phyloP scores from a whole-genome alignment of 2,797 vertebrate species.

The Acanthurus tractus region DNA sequence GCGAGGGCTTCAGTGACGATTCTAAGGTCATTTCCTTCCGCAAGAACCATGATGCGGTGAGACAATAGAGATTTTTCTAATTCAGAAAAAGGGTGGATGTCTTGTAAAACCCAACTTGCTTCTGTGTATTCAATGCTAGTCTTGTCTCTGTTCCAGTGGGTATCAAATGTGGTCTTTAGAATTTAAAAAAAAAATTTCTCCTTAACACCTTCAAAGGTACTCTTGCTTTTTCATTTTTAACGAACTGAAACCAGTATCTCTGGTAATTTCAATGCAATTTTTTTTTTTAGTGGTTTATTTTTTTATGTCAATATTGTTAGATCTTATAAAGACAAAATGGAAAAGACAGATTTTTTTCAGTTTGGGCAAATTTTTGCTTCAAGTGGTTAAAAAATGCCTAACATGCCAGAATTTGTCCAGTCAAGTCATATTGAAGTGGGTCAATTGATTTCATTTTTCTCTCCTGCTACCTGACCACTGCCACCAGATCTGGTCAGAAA shows the following conservation, averaged over 20 bases:
- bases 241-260: neutral
- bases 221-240: neutral
- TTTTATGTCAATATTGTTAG: neutral
- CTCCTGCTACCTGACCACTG: neutral
- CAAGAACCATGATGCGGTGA: constrained; percentile 94
- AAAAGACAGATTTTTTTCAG: neutral
- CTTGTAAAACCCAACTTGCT: neutral
- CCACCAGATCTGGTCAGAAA: constrained; percentile 95
- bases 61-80: constrained; percentile 50
- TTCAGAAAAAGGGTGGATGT: neutral
- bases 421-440: neutral
- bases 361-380: neutral
- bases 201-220: neutral
- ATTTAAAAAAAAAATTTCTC: neutral
- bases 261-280: neutral
- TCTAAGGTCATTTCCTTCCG: constrained; percentile 91
- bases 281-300: neutral
- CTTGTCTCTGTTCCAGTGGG: neutral
- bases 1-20: constrained; percentile 90
- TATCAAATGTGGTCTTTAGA: too few relatives aligned
- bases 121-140: neutral
- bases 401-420: neutral
- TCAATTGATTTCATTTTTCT: neutral
- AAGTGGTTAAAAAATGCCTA: neutral
- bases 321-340: neutral